Conservation (phyloP, 2,888 invertebrate genomes). For the Ryuthela nishihirai region DNA sequence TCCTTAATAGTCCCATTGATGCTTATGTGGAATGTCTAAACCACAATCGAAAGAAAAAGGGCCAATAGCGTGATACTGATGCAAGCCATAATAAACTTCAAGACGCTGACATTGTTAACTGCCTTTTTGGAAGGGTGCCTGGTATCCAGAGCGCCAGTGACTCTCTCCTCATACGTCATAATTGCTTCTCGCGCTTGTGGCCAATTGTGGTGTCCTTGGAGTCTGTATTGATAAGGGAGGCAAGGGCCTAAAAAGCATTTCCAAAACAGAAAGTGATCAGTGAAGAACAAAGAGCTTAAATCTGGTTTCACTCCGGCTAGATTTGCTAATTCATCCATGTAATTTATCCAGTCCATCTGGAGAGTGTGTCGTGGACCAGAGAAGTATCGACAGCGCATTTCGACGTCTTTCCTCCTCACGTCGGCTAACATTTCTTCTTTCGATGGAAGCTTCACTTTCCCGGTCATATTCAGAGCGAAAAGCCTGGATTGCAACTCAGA, state of each 20-base stretch:
- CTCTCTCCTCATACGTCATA: slow-evolving; percentile 43
- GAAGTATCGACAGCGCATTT: slow-evolving; percentile 68
- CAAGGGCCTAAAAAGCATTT: slow-evolving; percentile 47
- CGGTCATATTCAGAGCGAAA: slow-evolving; percentile 56
- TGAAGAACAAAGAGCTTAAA: slow-evolving; percentile 45
- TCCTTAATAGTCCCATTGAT: no score
- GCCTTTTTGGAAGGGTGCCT: slow-evolving; percentile 2
- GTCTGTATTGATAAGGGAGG: slow-evolving; percentile 51
- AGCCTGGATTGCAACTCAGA: slow-evolving; percentile 72
- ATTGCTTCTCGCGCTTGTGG: slow-evolving; percentile 52
- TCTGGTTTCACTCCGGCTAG: slow-evolving; percentile 51
- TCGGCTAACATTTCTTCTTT: slow-evolving; percentile 62
- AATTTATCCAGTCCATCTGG: slow-evolving; percentile 36
- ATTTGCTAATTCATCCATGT: slow-evolving; percentile 53
- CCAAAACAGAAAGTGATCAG: slow-evolving; percentile 45
- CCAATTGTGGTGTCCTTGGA: slow-evolving; percentile 52
- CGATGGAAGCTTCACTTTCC: slow-evolving; percentile 59
- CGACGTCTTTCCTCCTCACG: slow-evolving; percentile 59
- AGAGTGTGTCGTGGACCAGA: slow-evolving; percentile 57
- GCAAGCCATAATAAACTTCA: slow-evolving; percentile 19
- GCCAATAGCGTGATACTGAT: slow-evolving; percentile 19
- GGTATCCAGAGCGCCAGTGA: slow-evolving; percentile 39
- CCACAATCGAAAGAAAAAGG: slow-evolving; percentile 11
- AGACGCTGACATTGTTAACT: slow-evolving; percentile 2
- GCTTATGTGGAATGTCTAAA: no score